Evolutionary conservation across 2,797 vertebrate genomes (phyloP).

Genomic region (Masticophis lateralis): DNA sequence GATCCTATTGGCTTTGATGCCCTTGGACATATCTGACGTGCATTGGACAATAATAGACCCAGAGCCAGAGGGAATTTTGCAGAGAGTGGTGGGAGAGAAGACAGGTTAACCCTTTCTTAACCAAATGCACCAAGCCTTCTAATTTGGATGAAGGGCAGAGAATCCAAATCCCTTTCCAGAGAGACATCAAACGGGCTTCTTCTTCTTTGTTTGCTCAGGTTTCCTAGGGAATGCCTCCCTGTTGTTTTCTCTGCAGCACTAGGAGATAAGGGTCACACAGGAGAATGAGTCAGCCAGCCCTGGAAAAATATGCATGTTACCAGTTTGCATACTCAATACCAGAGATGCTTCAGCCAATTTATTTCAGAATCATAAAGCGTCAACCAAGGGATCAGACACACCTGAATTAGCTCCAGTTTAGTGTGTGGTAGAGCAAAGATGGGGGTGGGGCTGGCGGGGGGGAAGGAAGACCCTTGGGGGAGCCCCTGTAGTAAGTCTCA

Average conservation of each 20-base stretch:
- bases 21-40: background rate
- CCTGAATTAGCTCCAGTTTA: background rate
- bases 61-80: background rate
- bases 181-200: background rate
- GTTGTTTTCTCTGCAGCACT: background rate
- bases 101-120: background rate
- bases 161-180: background rate
- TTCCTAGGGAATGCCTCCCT: background rate
- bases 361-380: background rate
- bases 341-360: background rate
- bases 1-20: background rate
- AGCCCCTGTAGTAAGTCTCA: too few relatives aligned
- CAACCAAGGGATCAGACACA: too few relatives aligned
- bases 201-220: background rate
- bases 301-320: background rate
- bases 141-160: background rate
- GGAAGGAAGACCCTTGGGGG: background rate
- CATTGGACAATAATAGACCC: conserved; percentile 20
- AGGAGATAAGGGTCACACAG: background rate
- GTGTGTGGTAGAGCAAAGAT: background rate
- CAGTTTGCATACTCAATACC: background rate
- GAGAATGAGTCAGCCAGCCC: background rate
- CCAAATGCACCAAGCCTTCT: background rate
- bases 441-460: fast-evolving
- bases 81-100: background rate